Conservation (phyloP, 2,888 invertebrate species). For the Byasa hedistus region DNA sequence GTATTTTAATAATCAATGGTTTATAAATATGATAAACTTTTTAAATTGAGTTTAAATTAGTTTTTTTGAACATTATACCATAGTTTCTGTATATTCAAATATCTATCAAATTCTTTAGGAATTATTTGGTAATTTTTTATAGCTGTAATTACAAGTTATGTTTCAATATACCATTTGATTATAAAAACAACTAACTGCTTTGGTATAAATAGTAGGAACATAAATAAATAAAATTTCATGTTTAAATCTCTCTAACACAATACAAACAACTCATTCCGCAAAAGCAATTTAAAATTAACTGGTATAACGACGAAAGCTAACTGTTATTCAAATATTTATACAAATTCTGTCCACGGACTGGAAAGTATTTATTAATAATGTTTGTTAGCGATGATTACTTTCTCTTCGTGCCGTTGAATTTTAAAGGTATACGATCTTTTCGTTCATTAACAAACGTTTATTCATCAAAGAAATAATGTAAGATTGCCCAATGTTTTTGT, state of each 20-base stretch:
- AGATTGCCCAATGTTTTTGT: too few relatives aligned
- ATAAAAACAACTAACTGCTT: too few relatives aligned
- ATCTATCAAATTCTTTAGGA: too few relatives aligned
- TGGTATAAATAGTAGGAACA: not conserved
- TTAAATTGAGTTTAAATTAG: too few relatives aligned
- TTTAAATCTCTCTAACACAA: conserved; percentile 6
- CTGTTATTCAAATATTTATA: conserved; percentile 19
- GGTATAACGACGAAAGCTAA: conserved; percentile 6
- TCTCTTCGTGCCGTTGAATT: conserved; percentile 6
- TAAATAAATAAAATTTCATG: not conserved
- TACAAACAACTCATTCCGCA: conserved; percentile 3
- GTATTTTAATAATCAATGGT: too few relatives aligned
- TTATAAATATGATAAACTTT: too few relatives aligned
- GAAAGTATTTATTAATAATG: conserved; percentile 6
- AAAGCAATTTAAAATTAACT: conserved; percentile 10
- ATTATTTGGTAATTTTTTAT: too few relatives aligned
- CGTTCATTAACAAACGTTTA: not conserved
- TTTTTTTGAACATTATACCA: too few relatives aligned
- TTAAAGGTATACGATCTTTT: conserved; percentile 1
- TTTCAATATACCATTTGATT: too few relatives aligned
- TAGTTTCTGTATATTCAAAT: too few relatives aligned
- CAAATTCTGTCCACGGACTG: conserved; percentile 8
- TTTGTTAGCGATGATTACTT: conserved; percentile 11
- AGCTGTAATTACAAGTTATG: too few relatives aligned
- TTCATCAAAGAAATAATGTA: not conserved